Percentiles rank a stretch among this genome's conserved stretches.
These are phyloP conservation scores for Rhabdomys pumilio DNA, from an alignment of 2,797 vertebrate species.

Conservation along the genomic window DNA sequence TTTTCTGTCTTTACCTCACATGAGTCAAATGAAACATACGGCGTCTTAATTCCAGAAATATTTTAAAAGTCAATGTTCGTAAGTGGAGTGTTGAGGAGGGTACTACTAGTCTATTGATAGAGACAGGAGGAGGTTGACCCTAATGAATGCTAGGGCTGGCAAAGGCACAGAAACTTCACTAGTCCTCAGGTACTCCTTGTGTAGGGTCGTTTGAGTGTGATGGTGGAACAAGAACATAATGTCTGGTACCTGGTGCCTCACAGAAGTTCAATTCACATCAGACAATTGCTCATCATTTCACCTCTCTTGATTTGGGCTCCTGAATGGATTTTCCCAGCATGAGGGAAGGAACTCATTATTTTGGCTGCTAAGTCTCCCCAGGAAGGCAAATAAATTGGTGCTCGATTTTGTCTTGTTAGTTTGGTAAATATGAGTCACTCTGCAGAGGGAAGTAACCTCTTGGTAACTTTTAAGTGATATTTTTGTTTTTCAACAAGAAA, in stretches of 20 bases:
- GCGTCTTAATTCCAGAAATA: not conserved
- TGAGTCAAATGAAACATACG: not conserved
- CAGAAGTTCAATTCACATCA: not conserved
- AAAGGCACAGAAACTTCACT: not conserved
- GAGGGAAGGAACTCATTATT: conserved; percentile 19
- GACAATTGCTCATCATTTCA: not conserved
- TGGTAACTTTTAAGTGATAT: not conserved
- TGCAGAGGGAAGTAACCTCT: not conserved
- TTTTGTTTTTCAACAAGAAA: not conserved
- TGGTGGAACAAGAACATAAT: no score
- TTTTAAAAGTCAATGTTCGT: not conserved
- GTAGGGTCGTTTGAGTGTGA: not conserved
- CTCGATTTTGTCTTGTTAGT: not conserved
- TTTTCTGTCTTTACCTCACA: not conserved
- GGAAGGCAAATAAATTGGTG: conserved; percentile 52
- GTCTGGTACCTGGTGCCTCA: not conserved
- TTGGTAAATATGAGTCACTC: conserved; percentile 51
- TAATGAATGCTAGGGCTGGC: not conserved
- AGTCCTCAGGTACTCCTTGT: not conserved
- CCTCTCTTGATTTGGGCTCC: not conserved
- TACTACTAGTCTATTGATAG: not conserved
- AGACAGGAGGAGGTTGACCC: not conserved
- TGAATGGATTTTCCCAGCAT: conserved; percentile 19
- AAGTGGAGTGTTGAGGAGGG: not conserved
- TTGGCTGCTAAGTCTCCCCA: conserved; percentile 6